phyloP scores from a whole-genome alignment of 2,888 invertebrate genomes.

The Polydrusus pterygomalis region DNA sequence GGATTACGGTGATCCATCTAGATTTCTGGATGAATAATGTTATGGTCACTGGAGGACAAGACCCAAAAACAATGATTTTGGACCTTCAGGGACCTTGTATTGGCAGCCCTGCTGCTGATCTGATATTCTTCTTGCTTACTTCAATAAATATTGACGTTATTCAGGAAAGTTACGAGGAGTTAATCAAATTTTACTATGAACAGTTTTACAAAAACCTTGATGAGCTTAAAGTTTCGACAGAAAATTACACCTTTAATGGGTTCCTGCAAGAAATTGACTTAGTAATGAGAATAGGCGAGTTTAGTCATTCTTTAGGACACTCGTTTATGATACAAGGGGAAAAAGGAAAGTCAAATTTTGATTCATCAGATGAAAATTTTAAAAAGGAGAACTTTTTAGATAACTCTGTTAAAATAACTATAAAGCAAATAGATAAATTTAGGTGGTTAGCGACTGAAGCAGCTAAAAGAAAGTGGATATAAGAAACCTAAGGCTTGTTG shows the following conservation, averaged over 20 bases:
- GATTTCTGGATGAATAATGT: constrained; percentile 31
- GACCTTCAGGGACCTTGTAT: constrained; percentile 40
- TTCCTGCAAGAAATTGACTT: constrained; percentile 33
- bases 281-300: constrained; percentile 13
- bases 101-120: constrained; percentile 36
- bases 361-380: constrained; percentile 32
- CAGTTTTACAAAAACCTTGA: constrained; percentile 42
- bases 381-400: constrained; percentile 27
- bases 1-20: constrained; percentile 41
- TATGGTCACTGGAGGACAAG: too few species aligned
- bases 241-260: constrained; percentile 31
- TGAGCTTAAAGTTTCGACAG: constrained; percentile 41
- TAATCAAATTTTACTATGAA: constrained; percentile 46
- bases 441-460: constrained; percentile 27
- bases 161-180: constrained; percentile 26
- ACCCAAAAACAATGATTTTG: constrained; percentile 14
- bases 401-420: background rate
- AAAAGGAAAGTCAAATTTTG: constrained; percentile 34
- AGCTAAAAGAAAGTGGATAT: constrained; percentile 38
- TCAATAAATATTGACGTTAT: constrained; percentile 33
- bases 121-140: constrained; percentile 40
- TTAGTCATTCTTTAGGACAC: constrained; percentile 25
- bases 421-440: constrained; percentile 34
- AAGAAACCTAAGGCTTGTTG: too few species aligned
- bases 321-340: constrained; percentile 24